Evolutionary conservation across 2,888 invertebrate species (phyloP).

Genomic region (Clanis bilineata): DNA sequence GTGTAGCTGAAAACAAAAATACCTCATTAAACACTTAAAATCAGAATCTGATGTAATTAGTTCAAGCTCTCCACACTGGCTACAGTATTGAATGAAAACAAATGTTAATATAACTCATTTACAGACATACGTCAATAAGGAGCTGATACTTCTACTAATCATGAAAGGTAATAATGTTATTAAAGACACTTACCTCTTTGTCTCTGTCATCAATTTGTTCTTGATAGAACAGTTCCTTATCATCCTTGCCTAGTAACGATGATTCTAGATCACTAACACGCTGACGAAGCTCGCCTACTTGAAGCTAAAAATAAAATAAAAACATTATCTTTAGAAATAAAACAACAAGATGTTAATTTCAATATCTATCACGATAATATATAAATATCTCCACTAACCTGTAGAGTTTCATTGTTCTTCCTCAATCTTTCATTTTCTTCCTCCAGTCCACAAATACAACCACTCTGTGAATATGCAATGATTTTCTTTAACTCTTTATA

Average conservation of each 20-base stretch:
- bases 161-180: background rate
- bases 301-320: constrained; percentile 25
- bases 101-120: too few relatives aligned
- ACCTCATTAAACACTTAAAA: too few relatives aligned
- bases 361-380: too few relatives aligned
- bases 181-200: constrained; percentile 38
- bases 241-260: constrained; percentile 35
- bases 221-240: constrained; percentile 31
- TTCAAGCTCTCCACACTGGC: too few relatives aligned
- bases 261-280: constrained; percentile 44
- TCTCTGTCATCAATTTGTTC: constrained; percentile 43
- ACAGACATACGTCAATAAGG: too few relatives aligned
- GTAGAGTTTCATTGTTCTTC: constrained; percentile 41
- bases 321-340: background rate
- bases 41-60: too few relatives aligned
- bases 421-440: constrained; percentile 54
- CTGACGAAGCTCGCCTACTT: constrained; percentile 35
- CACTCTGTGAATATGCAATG: constrained; percentile 42
- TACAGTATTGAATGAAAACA: too few relatives aligned
- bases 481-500: background rate
- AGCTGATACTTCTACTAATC: background rate
- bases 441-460: constrained; percentile 56
- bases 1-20: constrained; percentile 38
- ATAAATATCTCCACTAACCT: constrained; percentile 38
- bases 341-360: background rate